Base-by-base conservation (phyloP, 2,113 vertebrate genomes). In the Syrmaticus mikado region DNA sequence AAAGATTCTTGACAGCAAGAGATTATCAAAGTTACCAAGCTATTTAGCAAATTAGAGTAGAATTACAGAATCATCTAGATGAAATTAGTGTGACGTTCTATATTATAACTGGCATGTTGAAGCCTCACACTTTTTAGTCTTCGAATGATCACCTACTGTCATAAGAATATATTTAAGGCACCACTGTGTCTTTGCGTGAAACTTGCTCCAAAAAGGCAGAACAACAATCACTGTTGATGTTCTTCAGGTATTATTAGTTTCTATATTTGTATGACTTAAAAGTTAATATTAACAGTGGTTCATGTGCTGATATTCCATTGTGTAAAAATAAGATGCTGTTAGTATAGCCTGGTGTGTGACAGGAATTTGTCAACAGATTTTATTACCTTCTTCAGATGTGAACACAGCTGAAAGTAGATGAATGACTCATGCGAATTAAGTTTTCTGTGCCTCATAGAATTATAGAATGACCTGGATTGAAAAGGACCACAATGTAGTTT, bases 281-380 rank as follows among this genome's bases (percentile, higher is more conserved):
- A 48, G 3, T 52, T 46, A 21, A 48, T 28, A 62, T 43, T n/a
- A 66, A 48, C 8, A 53, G 48, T 40, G 20, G 9, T n/a, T 24
- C 0, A 3, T 9, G 6, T 81, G 14, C 36, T 75, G 25, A 36
- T 84, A 61, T 27, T 72, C 36, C 30, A 22, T 24, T 28, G 10
- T 19, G 10, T 48, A 67, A 61, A 81, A 52, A 1, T 8, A n/a
- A 10, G 32, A 60, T 34, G 17, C 9, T 6, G 8, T 34, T 72
- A 32, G 2, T 21, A 67, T 43, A 0, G 0, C 12, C 38, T 67
- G 10, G 0, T 1, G 11, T 67, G 15, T 30, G 36, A 24, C 8
- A 70, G 38, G 7, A 22, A 32, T 92, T 85, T 68, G 46, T 20
- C 27, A 89, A 68, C 8, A 76, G 43, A 43, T 3, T 1, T 61